These are phyloP conservation scores for Hippocampus mohnikei DNA, from an alignment of 2,113 vertebrate genomes.

Conservation along the genomic window DNA sequence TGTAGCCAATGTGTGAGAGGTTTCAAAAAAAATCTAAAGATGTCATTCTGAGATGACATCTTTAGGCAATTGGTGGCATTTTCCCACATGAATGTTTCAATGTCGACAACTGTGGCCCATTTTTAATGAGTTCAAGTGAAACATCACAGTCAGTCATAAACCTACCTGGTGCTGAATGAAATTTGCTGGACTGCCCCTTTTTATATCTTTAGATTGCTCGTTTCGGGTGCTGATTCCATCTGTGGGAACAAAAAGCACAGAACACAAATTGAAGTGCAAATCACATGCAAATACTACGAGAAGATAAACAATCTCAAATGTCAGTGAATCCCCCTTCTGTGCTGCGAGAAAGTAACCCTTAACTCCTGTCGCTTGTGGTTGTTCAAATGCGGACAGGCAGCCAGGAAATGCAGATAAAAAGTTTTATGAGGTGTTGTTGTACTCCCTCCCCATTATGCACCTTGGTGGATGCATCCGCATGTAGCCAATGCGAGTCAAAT, in stretches of 20 bases:
- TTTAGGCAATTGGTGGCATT: constrained; percentile 39
- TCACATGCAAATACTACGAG: background rate
- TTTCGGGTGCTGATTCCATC: constrained; percentile 62
- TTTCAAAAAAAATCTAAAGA: constrained; percentile 16
- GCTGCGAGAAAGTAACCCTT: background rate
- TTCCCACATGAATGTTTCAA: constrained; percentile 41
- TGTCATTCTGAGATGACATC: constrained; percentile 27
- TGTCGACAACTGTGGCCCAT: constrained; percentile 3
- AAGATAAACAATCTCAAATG: background rate
- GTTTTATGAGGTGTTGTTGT: constrained; percentile 7
- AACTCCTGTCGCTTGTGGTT: background rate
- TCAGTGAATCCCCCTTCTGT: background rate
- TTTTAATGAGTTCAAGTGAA: constrained; percentile 27
- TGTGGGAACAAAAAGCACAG: constrained; percentile 42
- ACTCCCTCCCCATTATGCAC: constrained; percentile 11
- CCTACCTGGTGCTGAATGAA: constrained; percentile 48
- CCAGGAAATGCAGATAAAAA: constrained; percentile 4
- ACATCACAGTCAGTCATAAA: constrained; percentile 5
- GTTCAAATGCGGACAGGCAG: background rate
- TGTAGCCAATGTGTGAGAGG: constrained; percentile 18
- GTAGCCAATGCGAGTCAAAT: background rate
- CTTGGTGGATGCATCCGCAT: background rate
- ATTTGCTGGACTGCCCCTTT: constrained; percentile 31
- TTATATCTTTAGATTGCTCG: constrained; percentile 43
- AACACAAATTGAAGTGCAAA: background rate